Percentiles rank a stretch among this genome's conserved stretches.
phyloP scores from a whole-genome alignment of 64 coral and sea anemone species.

The Stylophora pistillata region DNA sequence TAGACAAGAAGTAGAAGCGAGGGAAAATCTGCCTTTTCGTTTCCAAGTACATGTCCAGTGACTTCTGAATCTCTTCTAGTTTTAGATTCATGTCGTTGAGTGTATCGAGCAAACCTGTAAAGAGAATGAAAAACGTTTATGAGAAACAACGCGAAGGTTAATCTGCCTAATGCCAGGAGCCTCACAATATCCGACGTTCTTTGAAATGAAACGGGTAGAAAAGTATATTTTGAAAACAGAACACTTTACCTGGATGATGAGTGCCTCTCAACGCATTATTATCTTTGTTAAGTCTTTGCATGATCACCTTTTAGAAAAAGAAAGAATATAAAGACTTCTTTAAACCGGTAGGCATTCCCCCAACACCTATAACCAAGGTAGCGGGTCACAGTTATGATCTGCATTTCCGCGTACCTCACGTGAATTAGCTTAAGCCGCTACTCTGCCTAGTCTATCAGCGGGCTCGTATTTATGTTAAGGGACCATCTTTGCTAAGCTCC shows the following conservation, averaged over 20 bases:
- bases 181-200: too few relatives aligned
- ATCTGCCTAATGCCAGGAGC: too few relatives aligned
- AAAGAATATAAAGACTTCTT: background rate
- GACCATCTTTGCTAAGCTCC: too few relatives aligned
- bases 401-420: too few relatives aligned
- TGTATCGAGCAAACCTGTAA: conserved; percentile 86
- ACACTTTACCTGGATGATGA: conserved; percentile 83
- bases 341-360: background rate
- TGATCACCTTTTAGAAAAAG: conserved; percentile 71
- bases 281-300: conserved; percentile 95
- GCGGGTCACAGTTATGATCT: too few relatives aligned
- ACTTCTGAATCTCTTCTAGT: conserved; percentile 98
- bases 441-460: too few relatives aligned
- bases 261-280: conserved; percentile 91
- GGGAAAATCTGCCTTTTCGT: conserved; percentile 98
- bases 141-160: background rate
- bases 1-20: conserved; percentile 97
- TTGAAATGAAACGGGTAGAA: background rate
- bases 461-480: too few relatives aligned
- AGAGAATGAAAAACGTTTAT: background rate
- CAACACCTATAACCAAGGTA: too few relatives aligned
- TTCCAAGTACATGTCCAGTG: conserved; percentile 96
- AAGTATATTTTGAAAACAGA: background rate
- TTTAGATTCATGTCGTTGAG: conserved; percentile 98
- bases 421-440: too few relatives aligned